Percentiles rank a stretch among this genome's conserved stretches.
These are phyloP conservation scores for Probaryconus sp. DNA, from an alignment of 1,140 invertebrate genomes.

Conservation along the genomic window DNA sequence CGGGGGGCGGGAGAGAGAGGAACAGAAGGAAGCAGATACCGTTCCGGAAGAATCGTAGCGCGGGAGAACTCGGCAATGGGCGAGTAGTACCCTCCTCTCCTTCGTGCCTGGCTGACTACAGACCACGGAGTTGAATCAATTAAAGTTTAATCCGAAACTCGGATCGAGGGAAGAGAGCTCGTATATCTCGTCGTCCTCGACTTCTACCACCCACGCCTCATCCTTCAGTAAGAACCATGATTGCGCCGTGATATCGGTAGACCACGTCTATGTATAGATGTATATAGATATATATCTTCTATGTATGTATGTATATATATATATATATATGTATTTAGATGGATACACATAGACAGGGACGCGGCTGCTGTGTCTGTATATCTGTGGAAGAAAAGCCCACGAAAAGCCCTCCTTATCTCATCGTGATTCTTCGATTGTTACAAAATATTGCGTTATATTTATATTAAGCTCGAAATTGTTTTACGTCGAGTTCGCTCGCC, in stretches of 20 bases:
- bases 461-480: constrained; percentile 20
- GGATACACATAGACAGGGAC: no score
- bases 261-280: constrained; percentile 43
- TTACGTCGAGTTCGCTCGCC: background rate
- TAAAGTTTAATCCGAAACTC: constrained; percentile 77
- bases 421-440: constrained; percentile 24
- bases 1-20: constrained; percentile 5
- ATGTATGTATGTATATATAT: constrained; percentile 1
- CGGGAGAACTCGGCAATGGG: constrained; percentile 55
- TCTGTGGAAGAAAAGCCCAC: no score
- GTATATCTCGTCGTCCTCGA: constrained; percentile 60
- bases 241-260: constrained; percentile 48
- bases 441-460: constrained; percentile 32
- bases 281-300: constrained; percentile 29
- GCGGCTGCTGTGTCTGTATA: no score
- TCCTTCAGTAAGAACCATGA: constrained; percentile 48
- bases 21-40: constrained; percentile 55
- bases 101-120: constrained; percentile 71
- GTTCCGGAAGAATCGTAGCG: constrained; percentile 60
- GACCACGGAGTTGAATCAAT: constrained; percentile 77
- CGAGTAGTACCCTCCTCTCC: constrained; percentile 70
- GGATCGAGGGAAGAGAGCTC: constrained; percentile 68
- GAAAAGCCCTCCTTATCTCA: constrained; percentile 40
- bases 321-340: no score
- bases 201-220: constrained; percentile 52